Evolutionary conservation across 2,797 vertebrate species (phyloP), one percentile per base, ranked within the genome.

Genomic region (Gallirallus australis): DNA sequence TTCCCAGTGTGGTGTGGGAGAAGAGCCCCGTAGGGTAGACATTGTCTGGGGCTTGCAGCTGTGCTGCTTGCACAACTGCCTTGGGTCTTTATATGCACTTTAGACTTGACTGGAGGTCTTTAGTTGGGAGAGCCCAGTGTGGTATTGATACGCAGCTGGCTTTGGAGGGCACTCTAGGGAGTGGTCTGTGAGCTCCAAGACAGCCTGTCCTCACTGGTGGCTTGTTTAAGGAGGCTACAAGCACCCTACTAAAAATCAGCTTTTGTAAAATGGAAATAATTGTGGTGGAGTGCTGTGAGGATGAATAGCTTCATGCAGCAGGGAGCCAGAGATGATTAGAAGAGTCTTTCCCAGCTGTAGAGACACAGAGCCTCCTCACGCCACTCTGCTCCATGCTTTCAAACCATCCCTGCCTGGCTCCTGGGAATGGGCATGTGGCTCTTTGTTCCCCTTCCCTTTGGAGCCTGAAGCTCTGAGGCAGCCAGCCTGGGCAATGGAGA

Each of bases 261-360:
- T 81, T 94, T 86, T 91, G 69, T 93, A 39, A 78, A 88, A 86
- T 83, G 47, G 72, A 86, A 94, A 84, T 90, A 91, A 76, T 91
- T 90, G 80, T 71, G 82, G 45, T 42, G 31, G 61, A 84, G 15
- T 59, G 72, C 93, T 87, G 75, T 84, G 80, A 89, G 35, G 18
- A 73, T 82, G 66, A 89, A 91, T 78, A 83, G 77, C 63, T 90
- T 30, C 28, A 19, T 94, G 61, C 90, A 85, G 83, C 88, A 86
- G 83, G 90, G 92, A 90, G 77, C 42, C 23, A 17, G 61, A 64
- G 52, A 56, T 86, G 56, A 93, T 56, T 39, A 92, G 90, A 93
- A 76, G 86, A 84, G 47, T 20, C 28, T 82, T 83, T 82, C 42
- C 64, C 78, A 80, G 59, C 66, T 86, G 35, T 23, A 45, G 42